Conservation (phyloP, 2,888 invertebrate genomes). For the Osmoderma eremita region DNA sequence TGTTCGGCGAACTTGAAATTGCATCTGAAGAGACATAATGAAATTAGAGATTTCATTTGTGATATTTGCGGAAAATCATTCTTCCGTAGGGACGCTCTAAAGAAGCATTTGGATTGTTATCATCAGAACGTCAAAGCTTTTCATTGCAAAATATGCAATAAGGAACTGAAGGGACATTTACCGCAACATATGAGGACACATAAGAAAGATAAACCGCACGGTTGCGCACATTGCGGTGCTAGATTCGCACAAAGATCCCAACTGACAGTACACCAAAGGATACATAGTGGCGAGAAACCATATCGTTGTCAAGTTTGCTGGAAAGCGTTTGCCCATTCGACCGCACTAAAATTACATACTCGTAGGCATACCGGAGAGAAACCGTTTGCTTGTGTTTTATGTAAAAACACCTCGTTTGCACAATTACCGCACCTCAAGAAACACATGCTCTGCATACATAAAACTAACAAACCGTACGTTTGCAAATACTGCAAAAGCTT, state of each 20-base stretch:
- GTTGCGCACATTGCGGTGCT: conserved; percentile 81
- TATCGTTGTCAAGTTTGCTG: conserved; percentile 84
- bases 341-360: conserved; percentile 84
- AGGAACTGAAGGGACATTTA: conserved; percentile 81
- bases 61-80: conserved; percentile 84
- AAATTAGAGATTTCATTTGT: conserved; percentile 80
- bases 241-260: conserved; percentile 87
- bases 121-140: conserved; percentile 80
- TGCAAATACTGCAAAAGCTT: conserved; percentile 78
- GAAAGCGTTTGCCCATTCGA: conserved; percentile 84
- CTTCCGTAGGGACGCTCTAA: conserved; percentile 77
- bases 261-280: conserved; percentile 82
- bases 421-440: conserved; percentile 89
- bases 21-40: conserved; percentile 77
- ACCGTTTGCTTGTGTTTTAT: conserved; percentile 79
- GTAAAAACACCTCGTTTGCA: conserved; percentile 77
- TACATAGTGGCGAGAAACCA: conserved; percentile 86
- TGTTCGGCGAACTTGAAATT: conserved; percentile 71
- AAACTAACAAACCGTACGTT: conserved; percentile 80
- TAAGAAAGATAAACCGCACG: conserved; percentile 78
- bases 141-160: conserved; percentile 83
- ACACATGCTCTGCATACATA: conserved; percentile 87
- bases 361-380: conserved; percentile 87
- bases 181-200: conserved; percentile 86
- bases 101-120: conserved; percentile 79